Evolutionary conservation across 2,113 vertebrate species (phyloP).

Genomic region (Pseudopipra pipra): DNA sequence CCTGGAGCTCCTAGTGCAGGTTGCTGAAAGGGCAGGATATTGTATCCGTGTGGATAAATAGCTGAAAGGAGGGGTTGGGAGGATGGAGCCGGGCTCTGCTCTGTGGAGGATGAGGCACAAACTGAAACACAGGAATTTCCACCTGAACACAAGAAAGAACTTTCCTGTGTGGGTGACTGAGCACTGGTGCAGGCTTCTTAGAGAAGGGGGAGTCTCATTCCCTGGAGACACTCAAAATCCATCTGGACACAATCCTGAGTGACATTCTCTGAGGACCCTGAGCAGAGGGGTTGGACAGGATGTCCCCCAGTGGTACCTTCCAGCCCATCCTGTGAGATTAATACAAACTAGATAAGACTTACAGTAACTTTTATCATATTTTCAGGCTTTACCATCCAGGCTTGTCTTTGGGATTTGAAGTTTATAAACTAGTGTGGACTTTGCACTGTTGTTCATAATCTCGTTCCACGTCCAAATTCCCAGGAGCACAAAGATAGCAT

Average conservation of each 20-base stretch:
- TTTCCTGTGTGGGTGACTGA: neutral
- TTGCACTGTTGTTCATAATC: neutral
- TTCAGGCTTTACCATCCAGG: neutral
- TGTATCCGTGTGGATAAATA: neutral
- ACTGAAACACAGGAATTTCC: neutral
- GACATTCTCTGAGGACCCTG: neutral
- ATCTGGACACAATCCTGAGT: neutral
- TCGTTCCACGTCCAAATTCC: accelerated
- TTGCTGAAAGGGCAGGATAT: accelerated
- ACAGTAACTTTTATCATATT: too few species aligned
- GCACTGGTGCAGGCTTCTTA: neutral
- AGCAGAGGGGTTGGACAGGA: neutral
- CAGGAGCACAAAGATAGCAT: accelerated
- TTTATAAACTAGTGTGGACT: neutral
- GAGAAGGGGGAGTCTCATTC: neutral
- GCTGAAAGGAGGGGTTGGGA: neutral
- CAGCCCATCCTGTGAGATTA: neutral
- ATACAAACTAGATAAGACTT: accelerated
- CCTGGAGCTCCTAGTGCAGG: accelerated
- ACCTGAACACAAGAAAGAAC: neutral
- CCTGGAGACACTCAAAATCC: neutral
- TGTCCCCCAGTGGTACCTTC: neutral
- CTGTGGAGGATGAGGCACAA: accelerated
- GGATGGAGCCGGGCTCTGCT: neutral
- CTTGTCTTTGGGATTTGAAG: neutral